These are phyloP conservation scores for Gortyna flavago DNA, from an alignment of 2,888 invertebrate species.

Conservation along the genomic window DNA sequence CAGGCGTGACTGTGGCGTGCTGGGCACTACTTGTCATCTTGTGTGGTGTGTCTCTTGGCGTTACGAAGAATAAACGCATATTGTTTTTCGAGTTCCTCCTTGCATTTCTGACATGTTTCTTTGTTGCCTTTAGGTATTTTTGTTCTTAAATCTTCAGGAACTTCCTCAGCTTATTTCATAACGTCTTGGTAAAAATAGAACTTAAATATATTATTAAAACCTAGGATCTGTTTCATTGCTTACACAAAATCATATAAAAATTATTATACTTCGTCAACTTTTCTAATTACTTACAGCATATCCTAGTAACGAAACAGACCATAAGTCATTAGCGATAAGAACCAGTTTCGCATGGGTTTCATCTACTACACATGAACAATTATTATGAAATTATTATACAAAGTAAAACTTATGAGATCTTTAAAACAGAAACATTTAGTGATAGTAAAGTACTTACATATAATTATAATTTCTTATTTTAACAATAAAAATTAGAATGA, in stretches of 20 bases:
- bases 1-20: background rate
- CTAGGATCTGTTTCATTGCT: conserved; percentile 60
- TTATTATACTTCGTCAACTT: conserved; percentile 17
- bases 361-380: conserved; percentile 64
- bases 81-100: background rate
- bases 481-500: conserved; percentile 74
- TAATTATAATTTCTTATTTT: conserved; percentile 70
- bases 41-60: background rate
- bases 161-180: background rate
- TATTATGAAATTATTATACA: conserved; percentile 53
- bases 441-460: conserved; percentile 63
- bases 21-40: background rate
- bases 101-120: background rate
- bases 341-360: conserved; percentile 56
- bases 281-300: conserved; percentile 60
- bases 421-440: conserved; percentile 67
- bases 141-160: background rate
- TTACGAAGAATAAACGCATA: background rate
- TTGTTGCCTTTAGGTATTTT: background rate
- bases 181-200: conserved; percentile 35
- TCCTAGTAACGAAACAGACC: conserved; percentile 64
- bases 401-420: conserved; percentile 57
- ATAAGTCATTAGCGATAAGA: conserved; percentile 52
- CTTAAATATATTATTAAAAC: conserved; percentile 45
- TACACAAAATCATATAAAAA: conserved; percentile 53